Percentiles rank a stretch among this genome's conserved stretches.
Evolutionary conservation across 2,888 invertebrate species (phyloP).

Genomic region (Acronicta psi): DNA sequence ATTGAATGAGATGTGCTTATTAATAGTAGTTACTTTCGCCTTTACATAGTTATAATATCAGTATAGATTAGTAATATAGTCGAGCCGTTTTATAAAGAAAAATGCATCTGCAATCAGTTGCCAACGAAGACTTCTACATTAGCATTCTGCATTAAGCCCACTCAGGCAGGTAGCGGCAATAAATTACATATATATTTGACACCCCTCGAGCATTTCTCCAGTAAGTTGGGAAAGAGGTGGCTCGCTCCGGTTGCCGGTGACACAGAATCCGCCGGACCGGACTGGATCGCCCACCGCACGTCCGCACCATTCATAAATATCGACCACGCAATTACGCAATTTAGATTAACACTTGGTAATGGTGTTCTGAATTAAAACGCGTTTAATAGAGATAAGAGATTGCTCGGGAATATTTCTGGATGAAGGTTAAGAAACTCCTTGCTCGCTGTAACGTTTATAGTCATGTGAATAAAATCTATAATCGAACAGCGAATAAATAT

Average conservation of each 20-base stretch:
- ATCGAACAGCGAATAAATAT: slow-evolving; percentile 23
- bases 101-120: slow-evolving; percentile 3
- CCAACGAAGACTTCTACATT: slow-evolving; percentile 39
- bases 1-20: no score
- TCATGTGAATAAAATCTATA: slow-evolving; percentile 30
- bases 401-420: slow-evolving; percentile 54
- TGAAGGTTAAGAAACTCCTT: slow-evolving; percentile 42
- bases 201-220: slow-evolving; percentile 54
- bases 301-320: slow-evolving; percentile 81
- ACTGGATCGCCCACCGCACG: slow-evolving; percentile 84
- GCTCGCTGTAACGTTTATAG: slow-evolving; percentile 24
- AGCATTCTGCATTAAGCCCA: slow-evolving; percentile 41
- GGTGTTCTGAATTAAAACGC: slow-evolving; percentile 67
- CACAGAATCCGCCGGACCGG: slow-evolving; percentile 72
- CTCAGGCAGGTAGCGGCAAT: slow-evolving; percentile 30
- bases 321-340: slow-evolving; percentile 79
- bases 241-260: slow-evolving; percentile 62
- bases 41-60: no score
- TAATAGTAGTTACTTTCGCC: no score
- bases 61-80: no score
- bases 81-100: no score
- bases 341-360: slow-evolving; percentile 68
- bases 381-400: slow-evolving; percentile 58
- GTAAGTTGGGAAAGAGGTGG: slow-evolving; percentile 61
- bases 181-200: slow-evolving; percentile 50